phyloP scores from a whole-genome alignment of 53 echinoderm and acorn worm genomes.

The Stichopus horrens region DNA sequence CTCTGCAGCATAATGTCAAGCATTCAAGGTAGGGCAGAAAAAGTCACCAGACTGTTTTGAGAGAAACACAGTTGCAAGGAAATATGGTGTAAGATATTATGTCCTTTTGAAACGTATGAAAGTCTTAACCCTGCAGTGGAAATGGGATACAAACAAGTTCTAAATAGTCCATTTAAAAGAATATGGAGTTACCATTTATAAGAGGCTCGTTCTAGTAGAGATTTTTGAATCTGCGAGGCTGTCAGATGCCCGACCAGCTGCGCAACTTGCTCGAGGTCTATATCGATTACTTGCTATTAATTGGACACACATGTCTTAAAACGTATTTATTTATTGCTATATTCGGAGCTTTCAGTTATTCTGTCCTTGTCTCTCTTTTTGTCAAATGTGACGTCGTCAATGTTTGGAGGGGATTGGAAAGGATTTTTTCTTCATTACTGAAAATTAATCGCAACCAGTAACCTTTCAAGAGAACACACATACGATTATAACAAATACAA shows the following conservation, averaged over 20 bases:
- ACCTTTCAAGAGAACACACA: no score
- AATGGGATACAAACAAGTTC: not conserved
- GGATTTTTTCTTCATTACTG: not conserved
- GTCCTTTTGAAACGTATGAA: not conserved
- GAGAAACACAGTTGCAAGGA: not conserved
- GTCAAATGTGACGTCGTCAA: constrained; percentile 2
- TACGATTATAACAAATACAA: no score
- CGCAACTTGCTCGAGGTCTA: not conserved
- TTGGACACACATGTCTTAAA: constrained; percentile 36
- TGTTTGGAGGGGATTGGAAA: not conserved
- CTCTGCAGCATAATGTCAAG: not conserved
- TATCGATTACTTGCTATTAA: constrained; percentile 32
- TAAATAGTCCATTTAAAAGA: constrained; percentile 4
- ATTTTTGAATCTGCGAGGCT: constrained; percentile 10
- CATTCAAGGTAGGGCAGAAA: not conserved
- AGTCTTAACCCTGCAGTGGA: not conserved
- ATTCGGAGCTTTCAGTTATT: not conserved
- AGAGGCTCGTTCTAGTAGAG: not conserved
- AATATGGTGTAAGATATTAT: constrained; percentile 5
- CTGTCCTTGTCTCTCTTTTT: not conserved
- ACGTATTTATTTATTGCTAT: constrained; percentile 16
- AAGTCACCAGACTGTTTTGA: not conserved
- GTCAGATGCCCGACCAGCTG: constrained; percentile 29
- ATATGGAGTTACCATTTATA: constrained; percentile 17
- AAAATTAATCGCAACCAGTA: not conserved